Percentiles rank a stretch among this genome's conserved stretches.
These are phyloP conservation scores for Pterois miles DNA, from an alignment of 2,797 vertebrate species.

Conservation along the genomic window DNA sequence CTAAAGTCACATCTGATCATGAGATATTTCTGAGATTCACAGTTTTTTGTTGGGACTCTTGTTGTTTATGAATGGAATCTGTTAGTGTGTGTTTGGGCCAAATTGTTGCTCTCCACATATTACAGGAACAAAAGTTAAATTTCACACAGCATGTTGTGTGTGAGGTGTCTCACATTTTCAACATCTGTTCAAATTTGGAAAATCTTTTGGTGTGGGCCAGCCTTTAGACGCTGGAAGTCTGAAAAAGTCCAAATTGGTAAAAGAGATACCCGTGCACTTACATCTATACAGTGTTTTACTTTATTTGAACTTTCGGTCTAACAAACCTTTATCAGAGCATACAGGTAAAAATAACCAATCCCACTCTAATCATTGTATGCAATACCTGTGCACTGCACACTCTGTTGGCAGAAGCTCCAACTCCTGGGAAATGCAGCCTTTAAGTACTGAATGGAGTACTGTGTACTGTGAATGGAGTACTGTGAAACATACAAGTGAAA, in stretches of 20 bases:
- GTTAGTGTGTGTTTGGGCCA: too few relatives aligned
- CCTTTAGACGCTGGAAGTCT: neutral
- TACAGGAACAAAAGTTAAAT: too few relatives aligned
- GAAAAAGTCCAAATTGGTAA: neutral
- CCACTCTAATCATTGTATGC: neutral
- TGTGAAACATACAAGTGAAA: neutral
- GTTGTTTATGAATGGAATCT: too few relatives aligned
- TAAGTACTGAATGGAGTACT: neutral
- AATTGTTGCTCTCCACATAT: too few relatives aligned
- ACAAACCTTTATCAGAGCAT: neutral
- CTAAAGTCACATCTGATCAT: too few relatives aligned
- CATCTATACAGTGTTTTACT: neutral
- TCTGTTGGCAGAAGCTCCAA: neutral
- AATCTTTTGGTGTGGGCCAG: too few relatives aligned
- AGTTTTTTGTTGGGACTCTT: too few relatives aligned
- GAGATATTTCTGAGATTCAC: too few relatives aligned
- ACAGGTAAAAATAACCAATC: neutral
- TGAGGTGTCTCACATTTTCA: too few relatives aligned
- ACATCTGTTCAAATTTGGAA: too few relatives aligned
- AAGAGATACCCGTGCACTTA: neutral
- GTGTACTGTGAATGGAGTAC: neutral
- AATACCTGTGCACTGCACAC: neutral
- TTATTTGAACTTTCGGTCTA: neutral
- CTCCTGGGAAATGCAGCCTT: neutral
- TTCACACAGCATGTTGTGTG: too few relatives aligned